Conservation (phyloP, 2,113 vertebrate species). For the Pelmatolapia mariae region DNA sequence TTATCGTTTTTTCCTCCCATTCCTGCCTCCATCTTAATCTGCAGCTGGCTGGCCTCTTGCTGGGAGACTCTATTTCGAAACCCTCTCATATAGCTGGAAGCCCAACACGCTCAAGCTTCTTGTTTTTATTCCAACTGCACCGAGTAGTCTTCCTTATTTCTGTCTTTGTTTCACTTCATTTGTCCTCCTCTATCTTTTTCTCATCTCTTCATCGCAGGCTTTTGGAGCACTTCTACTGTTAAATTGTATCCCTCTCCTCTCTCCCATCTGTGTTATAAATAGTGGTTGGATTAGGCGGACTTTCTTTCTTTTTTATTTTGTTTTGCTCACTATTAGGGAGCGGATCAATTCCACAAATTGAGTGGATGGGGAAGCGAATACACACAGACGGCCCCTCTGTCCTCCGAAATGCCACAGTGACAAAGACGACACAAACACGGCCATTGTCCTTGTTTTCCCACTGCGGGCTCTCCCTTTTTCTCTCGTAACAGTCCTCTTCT, state of each 20-base stretch:
- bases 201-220: slow-evolving; percentile 4
- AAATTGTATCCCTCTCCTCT: background rate
- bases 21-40: background rate
- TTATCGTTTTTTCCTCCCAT: background rate
- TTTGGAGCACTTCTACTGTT: background rate
- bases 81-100: background rate
- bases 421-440: slow-evolving; percentile 40
- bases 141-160: background rate
- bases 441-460: slow-evolving; percentile 40
- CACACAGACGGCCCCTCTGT: slow-evolving; percentile 26
- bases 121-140: background rate
- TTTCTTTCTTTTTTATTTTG: slow-evolving; percentile 19
- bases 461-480: background rate
- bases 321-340: slow-evolving; percentile 48
- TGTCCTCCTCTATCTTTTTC: background rate
- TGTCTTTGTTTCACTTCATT: background rate
- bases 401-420: slow-evolving; percentile 39
- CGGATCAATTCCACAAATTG: slow-evolving; percentile 63
- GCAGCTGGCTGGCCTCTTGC: background rate
- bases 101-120: background rate
- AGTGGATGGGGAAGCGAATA: slow-evolving; percentile 29
- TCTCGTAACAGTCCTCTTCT: background rate
- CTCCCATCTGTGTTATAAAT: slow-evolving; percentile 28
- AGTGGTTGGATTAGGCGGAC: slow-evolving; percentile 34
- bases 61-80: background rate